Percentiles rank a stretch among this genome's conserved stretches.
Evolutionary conservation across 2,113 vertebrate genomes (phyloP).

Genomic region (Melanostigma gelatinosum): DNA sequence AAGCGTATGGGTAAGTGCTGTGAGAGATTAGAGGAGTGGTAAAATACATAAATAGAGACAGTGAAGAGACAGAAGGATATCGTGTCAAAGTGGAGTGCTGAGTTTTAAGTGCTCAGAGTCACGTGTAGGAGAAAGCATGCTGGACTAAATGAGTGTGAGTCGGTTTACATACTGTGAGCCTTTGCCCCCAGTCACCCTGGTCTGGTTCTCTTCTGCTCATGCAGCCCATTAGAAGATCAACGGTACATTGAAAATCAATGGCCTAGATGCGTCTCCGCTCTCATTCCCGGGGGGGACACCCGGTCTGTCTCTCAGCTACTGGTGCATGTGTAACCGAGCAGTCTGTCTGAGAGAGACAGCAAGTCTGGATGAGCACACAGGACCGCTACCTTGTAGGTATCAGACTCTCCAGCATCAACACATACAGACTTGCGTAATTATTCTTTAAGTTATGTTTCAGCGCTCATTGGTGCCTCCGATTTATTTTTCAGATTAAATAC

Average conservation of each 20-base stretch:
- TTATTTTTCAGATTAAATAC: neutral
- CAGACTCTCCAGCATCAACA: neutral
- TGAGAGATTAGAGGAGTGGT: constrained; percentile 24
- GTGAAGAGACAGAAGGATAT: constrained; percentile 15
- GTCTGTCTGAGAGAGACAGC: constrained; percentile 36
- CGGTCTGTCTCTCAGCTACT: constrained; percentile 46
- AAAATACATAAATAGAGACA: constrained; percentile 39
- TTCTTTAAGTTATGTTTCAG: neutral
- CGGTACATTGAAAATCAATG: constrained; percentile 74
- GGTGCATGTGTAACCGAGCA: constrained; percentile 43
- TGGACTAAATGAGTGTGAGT: constrained; percentile 32
- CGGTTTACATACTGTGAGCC: constrained; percentile 20
- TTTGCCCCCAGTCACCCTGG: constrained; percentile 25
- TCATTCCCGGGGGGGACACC: constrained; percentile 10
- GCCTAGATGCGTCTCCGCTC: constrained; percentile 54
- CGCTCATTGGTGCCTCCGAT: neutral
- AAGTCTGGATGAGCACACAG: constrained; percentile 37
- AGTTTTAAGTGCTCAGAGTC: constrained; percentile 35
- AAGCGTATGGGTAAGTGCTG: constrained; percentile 41
- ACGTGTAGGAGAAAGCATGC: constrained; percentile 10
- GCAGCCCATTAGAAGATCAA: constrained; percentile 60
- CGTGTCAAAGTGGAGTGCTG: constrained; percentile 26
- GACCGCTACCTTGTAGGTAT: neutral
- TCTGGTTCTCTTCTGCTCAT: constrained; percentile 40
- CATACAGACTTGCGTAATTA: neutral